Evolutionary conservation across 1,140 invertebrate species (phyloP), one percentile per base, ranked within the genome.

Genomic region (Lordiphosa stackelbergi): DNA sequence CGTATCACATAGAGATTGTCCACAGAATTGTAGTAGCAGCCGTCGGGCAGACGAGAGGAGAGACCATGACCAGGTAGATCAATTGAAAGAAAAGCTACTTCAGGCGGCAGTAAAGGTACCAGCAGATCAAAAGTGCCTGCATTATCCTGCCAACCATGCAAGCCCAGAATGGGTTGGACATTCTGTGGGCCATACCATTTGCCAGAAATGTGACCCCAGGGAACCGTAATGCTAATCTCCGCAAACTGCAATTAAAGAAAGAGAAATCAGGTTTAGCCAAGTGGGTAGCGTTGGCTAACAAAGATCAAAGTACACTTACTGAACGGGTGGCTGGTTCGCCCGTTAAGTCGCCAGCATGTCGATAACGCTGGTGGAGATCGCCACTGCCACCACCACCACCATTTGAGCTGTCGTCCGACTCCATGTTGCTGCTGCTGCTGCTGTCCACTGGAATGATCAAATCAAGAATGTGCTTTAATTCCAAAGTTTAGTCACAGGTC

Each of bases 101-200:
- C 88, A 16, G 90, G 84, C 13, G 89, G 88, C 10, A 95, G 75
- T 24, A 92, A 78, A 9, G 92, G 92, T 24, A 91, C 90, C 10
- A 95, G 75, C 6, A 89, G 87, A 88, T 95, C 93, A 89, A 91
- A 95, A 2, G 92, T 91, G 4, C 91, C 92, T 9, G 92, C 92
- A 87, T 94, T 95, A 69, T 94, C 93, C 86, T 92, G 91, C 93
- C 93, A 94, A 0, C 94, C 94, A 85, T 95, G 94, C 9, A 95
- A 60, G 0, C 91, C 90, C 19, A 95, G 69, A 51, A 95, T 91
- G 0, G 93, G 93, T 53, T 90, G 88, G 5, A 90, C 88, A 62
- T 91, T 86, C 37, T 89, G 88, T n/a, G 89, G 90, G 3, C 92
- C 92, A 91, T 92, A 95, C 87, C 91, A 89, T 88, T 94, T 94